Evolutionary conservation across 1,140 invertebrate species (phyloP).

Genomic region (Trypoxylus dichotomus): DNA sequence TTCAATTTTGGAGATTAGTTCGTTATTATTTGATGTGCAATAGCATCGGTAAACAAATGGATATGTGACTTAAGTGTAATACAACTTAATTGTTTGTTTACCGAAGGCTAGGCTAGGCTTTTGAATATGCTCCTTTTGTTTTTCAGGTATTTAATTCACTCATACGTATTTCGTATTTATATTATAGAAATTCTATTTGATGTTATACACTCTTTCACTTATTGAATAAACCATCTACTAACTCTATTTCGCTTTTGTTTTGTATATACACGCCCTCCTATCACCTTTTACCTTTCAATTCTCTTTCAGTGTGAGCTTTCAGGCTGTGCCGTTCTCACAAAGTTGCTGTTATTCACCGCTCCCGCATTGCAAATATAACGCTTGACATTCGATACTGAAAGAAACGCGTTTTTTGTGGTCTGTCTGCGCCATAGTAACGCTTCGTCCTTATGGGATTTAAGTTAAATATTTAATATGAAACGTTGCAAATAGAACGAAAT

Average conservation of each 20-base stretch:
- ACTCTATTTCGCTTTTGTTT: slow-evolving; percentile 15
- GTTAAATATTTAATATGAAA: slow-evolving; percentile 1
- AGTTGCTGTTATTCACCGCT: slow-evolving; percentile 2
- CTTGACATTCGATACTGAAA: background rate
- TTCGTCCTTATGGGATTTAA: background rate
- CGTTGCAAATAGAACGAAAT: background rate
- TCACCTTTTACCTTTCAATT: slow-evolving; percentile 1
- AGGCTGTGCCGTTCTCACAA: background rate
- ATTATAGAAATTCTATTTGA: slow-evolving; percentile 13
- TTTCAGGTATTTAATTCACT: background rate
- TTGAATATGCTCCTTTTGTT: background rate
- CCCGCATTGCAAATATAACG: slow-evolving; percentile 5
- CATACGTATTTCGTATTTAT: background rate
- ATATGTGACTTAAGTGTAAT: background rate
- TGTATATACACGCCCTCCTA: background rate
- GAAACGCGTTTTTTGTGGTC: background rate
- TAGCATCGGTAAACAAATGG: background rate
- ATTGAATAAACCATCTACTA: slow-evolving; percentile 18
- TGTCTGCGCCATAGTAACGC: slow-evolving; percentile 5
- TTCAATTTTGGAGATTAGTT: background rate
- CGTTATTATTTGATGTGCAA: background rate
- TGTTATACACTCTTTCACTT: slow-evolving; percentile 27
- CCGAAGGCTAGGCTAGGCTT: background rate
- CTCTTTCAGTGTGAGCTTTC: slow-evolving; percentile 18
- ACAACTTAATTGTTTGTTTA: background rate